Conservation (phyloP, 2,113 vertebrate species). For the Morone saxatilis region DNA sequence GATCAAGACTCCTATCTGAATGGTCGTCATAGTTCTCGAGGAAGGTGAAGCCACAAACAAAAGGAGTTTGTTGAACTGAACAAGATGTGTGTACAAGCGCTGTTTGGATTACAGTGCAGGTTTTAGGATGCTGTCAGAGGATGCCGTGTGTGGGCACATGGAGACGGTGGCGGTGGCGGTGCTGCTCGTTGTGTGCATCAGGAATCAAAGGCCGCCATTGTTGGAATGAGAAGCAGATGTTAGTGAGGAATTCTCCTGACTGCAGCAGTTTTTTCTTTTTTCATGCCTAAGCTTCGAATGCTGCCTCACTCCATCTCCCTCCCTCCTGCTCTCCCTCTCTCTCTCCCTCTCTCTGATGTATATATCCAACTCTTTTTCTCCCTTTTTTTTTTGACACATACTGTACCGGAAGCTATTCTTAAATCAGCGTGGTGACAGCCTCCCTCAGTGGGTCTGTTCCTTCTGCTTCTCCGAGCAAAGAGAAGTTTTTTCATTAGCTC, state of each 20-base stretch:
- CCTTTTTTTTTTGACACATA: constrained; percentile 39
- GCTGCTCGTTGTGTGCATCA: constrained; percentile 58
- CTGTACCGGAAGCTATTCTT: constrained; percentile 62
- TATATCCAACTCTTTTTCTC: constrained; percentile 4
- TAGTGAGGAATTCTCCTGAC: constrained; percentile 87
- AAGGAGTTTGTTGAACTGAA: neutral
- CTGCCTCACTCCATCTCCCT: constrained; percentile 56
- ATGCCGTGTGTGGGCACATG: constrained; percentile 28
- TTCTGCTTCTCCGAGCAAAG: constrained; percentile 4
- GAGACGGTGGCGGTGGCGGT: constrained; percentile 19
- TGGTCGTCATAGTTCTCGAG: neutral
- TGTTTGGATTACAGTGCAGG: neutral
- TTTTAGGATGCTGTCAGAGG: constrained; percentile 52
- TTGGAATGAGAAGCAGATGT: constrained; percentile 95
- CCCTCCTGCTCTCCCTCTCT: constrained; percentile 4
- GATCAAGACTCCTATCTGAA: neutral
- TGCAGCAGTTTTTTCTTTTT: constrained; percentile 85
- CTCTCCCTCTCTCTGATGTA: constrained; percentile 29
- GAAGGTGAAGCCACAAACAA: neutral
- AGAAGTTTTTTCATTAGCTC: constrained; percentile 39
- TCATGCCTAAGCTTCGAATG: constrained; percentile 61
- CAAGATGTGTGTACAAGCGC: neutral
- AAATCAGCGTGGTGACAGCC: constrained; percentile 38
- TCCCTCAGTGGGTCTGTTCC: constrained; percentile 2
- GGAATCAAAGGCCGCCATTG: constrained; percentile 88